Percentiles rank a stretch among this genome's conserved stretches.
These are phyloP conservation scores for Dasypus novemcinctus DNA, from an alignment of 2,113 vertebrate species.

Conservation along the genomic window DNA sequence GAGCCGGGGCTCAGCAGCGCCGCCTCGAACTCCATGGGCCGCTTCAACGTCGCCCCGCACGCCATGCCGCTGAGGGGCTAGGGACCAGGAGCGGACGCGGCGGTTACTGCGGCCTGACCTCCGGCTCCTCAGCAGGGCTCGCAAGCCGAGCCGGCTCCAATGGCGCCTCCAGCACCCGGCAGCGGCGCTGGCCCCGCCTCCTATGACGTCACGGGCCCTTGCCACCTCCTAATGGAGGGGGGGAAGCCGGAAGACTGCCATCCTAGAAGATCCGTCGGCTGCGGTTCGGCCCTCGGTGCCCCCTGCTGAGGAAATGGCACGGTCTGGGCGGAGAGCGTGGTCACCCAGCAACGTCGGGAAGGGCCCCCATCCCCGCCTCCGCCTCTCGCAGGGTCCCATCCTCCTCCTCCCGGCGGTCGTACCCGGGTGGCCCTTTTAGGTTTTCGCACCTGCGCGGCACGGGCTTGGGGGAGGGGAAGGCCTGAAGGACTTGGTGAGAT, in stretches of 20 bases:
- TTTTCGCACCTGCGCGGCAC: slow-evolving; percentile 62
- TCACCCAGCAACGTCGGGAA: slow-evolving; percentile 63
- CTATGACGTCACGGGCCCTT: slow-evolving; percentile 58
- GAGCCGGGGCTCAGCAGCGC: too few species aligned
- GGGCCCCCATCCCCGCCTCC: slow-evolving; percentile 45
- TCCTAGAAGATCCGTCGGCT: background rate
- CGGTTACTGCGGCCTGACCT: too few species aligned
- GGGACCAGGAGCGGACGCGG: too few species aligned
- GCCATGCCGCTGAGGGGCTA: too few species aligned
- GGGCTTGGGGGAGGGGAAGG: background rate
- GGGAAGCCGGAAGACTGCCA: slow-evolving; percentile 51
- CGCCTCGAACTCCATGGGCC: too few species aligned
- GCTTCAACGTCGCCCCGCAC: too few species aligned
- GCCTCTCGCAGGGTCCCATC: background rate
- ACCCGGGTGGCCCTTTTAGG: background rate
- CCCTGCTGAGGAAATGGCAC: slow-evolving; percentile 60
- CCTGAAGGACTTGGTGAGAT: background rate
- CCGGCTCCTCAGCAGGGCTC: slow-evolving; percentile 58
- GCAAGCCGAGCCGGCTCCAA: slow-evolving; percentile 68
- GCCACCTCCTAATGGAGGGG: background rate
- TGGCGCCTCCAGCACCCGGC: slow-evolving; percentile 75
- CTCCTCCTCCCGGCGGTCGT: accelerated
- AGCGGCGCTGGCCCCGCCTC: slow-evolving; percentile 29
- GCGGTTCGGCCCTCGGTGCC: background rate
- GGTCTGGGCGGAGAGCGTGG: slow-evolving; percentile 64